These are phyloP conservation scores for Bungarus multicinctus DNA, from an alignment of 2,113 vertebrate species.

Conservation along the genomic window DNA sequence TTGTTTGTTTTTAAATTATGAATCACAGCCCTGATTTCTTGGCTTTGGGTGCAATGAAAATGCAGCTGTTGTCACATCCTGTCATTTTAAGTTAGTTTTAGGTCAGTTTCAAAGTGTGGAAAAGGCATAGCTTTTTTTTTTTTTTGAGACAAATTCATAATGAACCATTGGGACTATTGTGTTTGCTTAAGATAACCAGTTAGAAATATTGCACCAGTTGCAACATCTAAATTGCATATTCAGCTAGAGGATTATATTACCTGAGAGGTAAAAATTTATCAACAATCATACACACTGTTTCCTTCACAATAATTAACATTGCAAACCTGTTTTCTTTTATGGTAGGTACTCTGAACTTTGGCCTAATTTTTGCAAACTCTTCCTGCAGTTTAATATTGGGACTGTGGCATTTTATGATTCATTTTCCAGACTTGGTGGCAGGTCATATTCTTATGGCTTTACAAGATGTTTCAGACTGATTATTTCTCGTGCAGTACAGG, in stretches of 20 bases:
- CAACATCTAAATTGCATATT: not conserved
- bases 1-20: not conserved
- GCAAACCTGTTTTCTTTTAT: not conserved
- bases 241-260: not conserved
- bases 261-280: not conserved
- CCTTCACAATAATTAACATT: not conserved
- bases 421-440: not conserved
- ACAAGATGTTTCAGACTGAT: not conserved
- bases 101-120: conserved; percentile 3
- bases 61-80: not conserved
- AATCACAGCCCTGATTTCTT: not conserved
- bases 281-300: not conserved
- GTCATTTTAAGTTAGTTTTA: not conserved
- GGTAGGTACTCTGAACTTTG: not conserved
- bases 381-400: not conserved
- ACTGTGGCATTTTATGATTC: not conserved
- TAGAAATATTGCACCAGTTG: not conserved
- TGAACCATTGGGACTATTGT: not conserved
- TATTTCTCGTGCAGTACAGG: not conserved
- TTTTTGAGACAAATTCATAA: not conserved
- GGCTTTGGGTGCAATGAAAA: not conserved
- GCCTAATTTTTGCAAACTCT: not conserved
- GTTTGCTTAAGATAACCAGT: not conserved
- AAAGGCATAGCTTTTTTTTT: not conserved
- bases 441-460: not conserved